phyloP scores from a whole-genome alignment of 2,888 invertebrate species.

The Teleogryllus oceanicus region DNA sequence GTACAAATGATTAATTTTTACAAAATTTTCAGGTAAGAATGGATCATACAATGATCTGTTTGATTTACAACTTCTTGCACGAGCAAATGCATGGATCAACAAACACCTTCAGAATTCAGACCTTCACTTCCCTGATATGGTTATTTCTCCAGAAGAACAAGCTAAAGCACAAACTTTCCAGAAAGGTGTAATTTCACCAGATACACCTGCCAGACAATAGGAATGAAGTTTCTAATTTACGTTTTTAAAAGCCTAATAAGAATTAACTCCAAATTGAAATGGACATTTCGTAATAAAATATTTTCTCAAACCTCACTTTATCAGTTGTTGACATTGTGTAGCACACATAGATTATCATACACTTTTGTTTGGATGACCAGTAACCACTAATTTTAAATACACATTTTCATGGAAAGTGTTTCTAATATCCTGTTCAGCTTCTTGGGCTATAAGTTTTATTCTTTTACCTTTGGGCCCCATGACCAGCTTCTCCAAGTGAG shows the following conservation, averaged over 20 bases:
- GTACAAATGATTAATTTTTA: too few relatives aligned
- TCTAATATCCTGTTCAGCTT: slow-evolving; percentile 60
- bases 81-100: slow-evolving; percentile 68
- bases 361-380: slow-evolving; percentile 26
- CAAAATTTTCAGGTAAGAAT: slow-evolving; percentile 45
- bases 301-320: too few relatives aligned
- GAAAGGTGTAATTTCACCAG: not conserved
- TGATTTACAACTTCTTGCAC: slow-evolving; percentile 60
- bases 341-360: not conserved
- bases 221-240: not conserved
- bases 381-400: slow-evolving; percentile 47
- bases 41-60: slow-evolving; percentile 72
- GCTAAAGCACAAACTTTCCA: not conserved
- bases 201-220: not conserved
- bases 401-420: slow-evolving; percentile 63
- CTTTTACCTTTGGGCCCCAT: slow-evolving; percentile 66
- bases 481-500: slow-evolving; percentile 61
- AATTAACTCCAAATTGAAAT: too few relatives aligned
- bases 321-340: too few relatives aligned
- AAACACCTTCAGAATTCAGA: slow-evolving; percentile 60
- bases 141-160: not conserved
- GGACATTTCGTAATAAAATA: too few relatives aligned
- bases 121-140: slow-evolving; percentile 54
- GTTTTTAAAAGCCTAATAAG: not conserved
- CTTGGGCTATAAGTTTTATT: slow-evolving; percentile 66